Conservation (phyloP, 2,113 vertebrate species). For the Hippocampus barbouri region DNA sequence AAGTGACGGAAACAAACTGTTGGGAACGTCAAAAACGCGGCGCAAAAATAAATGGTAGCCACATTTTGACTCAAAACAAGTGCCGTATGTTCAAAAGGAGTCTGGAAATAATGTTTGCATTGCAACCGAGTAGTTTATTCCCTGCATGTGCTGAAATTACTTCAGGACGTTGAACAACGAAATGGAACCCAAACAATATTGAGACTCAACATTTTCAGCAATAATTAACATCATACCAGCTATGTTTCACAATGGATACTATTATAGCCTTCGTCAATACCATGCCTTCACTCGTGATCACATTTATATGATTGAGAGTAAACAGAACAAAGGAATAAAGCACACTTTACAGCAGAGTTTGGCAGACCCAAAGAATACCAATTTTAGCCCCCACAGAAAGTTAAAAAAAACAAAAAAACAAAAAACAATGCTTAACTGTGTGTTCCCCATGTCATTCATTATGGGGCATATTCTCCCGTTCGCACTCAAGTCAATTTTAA, state of each 20-base stretch:
- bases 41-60: neutral
- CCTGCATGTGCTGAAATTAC: constrained; percentile 49
- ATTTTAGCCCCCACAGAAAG: neutral
- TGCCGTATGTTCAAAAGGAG: neutral
- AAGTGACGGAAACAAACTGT: constrained; percentile 4
- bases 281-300: constrained; percentile 34
- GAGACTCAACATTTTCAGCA: neutral
- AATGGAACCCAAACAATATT: constrained; percentile 6
- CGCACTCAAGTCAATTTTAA: too few relatives aligned
- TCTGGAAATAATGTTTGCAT: constrained; percentile 17
- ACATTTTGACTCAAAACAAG: neutral
- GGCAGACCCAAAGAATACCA: constrained; percentile 4
- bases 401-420: too few relatives aligned
- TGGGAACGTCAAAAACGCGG: neutral
- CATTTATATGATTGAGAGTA: constrained; percentile 18
- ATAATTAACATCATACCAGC: constrained; percentile 5
- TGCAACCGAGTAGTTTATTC: constrained; percentile 62
- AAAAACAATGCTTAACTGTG: neutral
- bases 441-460: neutral
- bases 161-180: constrained; percentile 48
- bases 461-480: too few relatives aligned
- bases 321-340: constrained; percentile 34
- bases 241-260: neutral
- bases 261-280: constrained; percentile 20
- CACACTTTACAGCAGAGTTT: constrained; percentile 26